Evolutionary conservation across 1,140 invertebrate genomes (phyloP).

Genomic region (Bradynema listronoti): DNA sequence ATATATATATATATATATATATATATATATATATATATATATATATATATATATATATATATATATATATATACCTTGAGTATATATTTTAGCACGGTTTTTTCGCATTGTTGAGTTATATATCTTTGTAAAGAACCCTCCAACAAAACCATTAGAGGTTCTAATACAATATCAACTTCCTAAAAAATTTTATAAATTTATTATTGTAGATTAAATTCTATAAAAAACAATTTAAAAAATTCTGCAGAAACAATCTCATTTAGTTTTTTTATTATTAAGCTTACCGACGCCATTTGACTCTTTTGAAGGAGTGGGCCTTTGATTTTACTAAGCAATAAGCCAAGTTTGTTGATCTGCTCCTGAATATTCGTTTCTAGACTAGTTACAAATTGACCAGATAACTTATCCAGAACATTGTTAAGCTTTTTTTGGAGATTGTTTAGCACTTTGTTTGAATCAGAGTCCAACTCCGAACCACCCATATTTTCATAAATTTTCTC

Average conservation of each 20-base stretch:
- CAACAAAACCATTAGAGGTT: constrained; percentile 93
- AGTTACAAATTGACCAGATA: constrained; percentile 89
- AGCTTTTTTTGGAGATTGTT: constrained; percentile 91
- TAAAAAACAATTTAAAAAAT: constrained; percentile 11
- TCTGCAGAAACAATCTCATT: too few species aligned
- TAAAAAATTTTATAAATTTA: constrained; percentile 54
- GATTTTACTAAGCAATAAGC: constrained; percentile 78
- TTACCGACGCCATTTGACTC: constrained; percentile 65
- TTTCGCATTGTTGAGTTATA: constrained; percentile 95
- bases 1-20: too few species aligned
- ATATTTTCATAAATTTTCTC: constrained; percentile 99
- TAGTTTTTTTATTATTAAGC: too few species aligned
- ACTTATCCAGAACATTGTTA: constrained; percentile 84
- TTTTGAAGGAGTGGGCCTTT: constrained; percentile 67
- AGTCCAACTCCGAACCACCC: constrained; percentile 85
- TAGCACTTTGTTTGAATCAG: constrained; percentile 88
- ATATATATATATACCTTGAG: constrained; percentile 67
- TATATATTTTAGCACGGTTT: constrained; percentile 93
- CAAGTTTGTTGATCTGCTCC: constrained; percentile 83
- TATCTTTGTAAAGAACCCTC: constrained; percentile 81
- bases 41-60: constrained; percentile 7
- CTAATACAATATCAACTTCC: constrained; percentile 88
- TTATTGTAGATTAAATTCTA: constrained; percentile 2
- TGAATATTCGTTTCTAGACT: constrained; percentile 88
- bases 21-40: too few species aligned